Evolutionary conservation across 1,140 invertebrate species (phyloP), one percentile per base, ranked within the genome.

Genomic region (Anoplophora glabripennis): DNA sequence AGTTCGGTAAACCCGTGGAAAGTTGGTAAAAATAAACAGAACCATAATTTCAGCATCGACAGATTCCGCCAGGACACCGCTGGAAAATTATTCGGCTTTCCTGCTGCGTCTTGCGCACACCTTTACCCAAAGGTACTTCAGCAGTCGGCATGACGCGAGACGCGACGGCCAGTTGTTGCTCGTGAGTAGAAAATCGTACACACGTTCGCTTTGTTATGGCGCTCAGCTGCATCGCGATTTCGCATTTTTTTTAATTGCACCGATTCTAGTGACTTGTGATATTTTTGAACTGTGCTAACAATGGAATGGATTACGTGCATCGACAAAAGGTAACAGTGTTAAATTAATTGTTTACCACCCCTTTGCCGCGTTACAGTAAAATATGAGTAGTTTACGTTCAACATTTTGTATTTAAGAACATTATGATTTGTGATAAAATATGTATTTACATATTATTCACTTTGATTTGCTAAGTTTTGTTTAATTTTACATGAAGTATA

Each of bases 271-370:
- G 40, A 41, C n/a, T 17, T 17, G n/a, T 17, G 40, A 41, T 12
- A 12, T 12, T 28, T 28, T 28, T 28, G 21, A 28, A 28, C 21
- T 28, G 21, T 28, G 21, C 5, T 44, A 55, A n/a, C 18, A 11
- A 55, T 55, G 53, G 53, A 55, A 55, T 55, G 53, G 53, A 55
- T 55, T 44, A 45, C 53, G 10, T 55, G 41, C 40, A 55, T 55
- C 21, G 53, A 55, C 21, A 55, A 55, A 55, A 55, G 53, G 53
- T 55, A 55, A 37, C 5, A 28, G 3, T 28, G 21, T 5, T 3
- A 28, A 28, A 28, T 28, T 28, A 3, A 28, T 28, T 2, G 21
- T 5, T 3, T 5, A 28, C 3, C 21, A 3, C 21, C 5, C 21
- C 5, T 28, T 28, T 28, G 3, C 21, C 21, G 5, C 5, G 5